phyloP scores from a whole-genome alignment of 2,797 vertebrate genomes.

The Helarctos malayanus region DNA sequence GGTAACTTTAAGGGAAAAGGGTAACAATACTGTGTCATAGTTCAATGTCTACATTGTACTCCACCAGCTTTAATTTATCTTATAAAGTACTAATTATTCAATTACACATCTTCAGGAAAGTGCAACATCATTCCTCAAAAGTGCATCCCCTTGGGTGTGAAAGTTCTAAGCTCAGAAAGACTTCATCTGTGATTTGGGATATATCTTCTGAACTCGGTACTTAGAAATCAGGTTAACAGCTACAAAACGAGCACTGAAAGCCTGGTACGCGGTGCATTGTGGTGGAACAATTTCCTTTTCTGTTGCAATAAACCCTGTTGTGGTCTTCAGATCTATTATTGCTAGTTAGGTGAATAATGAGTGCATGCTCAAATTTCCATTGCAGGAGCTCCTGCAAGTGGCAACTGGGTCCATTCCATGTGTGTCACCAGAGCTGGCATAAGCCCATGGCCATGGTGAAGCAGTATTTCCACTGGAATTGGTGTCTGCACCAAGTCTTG shows the following conservation, averaged over 20 bases:
- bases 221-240: constrained; percentile 17
- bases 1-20: not conserved
- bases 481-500: constrained; percentile 28
- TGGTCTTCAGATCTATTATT: not conserved
- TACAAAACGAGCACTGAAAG: not conserved
- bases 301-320: not conserved
- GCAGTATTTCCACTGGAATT: constrained; percentile 70
- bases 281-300: not conserved
- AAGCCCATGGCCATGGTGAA: not conserved
- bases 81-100: constrained; percentile 58
- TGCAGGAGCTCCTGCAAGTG: constrained; percentile 67
- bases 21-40: not conserved
- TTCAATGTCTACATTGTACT: not conserved
- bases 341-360: constrained; percentile 64
- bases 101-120: constrained; percentile 50
- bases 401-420: constrained; percentile 60
- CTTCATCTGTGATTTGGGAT: constrained; percentile 10
- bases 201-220: not conserved
- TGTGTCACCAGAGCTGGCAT: constrained; percentile 61
- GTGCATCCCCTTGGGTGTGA: not conserved
- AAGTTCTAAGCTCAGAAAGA: constrained; percentile 1
- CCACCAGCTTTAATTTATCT: constrained; percentile 46
- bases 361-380: constrained; percentile 70
- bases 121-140: constrained; percentile 54
- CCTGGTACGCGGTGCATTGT: not conserved